A percentile compares a stretch with the other conserved stretches of the same genome.
Evolutionary conservation across 2,888 invertebrate genomes (phyloP).

Genomic region (Malachius bipustulatus): DNA sequence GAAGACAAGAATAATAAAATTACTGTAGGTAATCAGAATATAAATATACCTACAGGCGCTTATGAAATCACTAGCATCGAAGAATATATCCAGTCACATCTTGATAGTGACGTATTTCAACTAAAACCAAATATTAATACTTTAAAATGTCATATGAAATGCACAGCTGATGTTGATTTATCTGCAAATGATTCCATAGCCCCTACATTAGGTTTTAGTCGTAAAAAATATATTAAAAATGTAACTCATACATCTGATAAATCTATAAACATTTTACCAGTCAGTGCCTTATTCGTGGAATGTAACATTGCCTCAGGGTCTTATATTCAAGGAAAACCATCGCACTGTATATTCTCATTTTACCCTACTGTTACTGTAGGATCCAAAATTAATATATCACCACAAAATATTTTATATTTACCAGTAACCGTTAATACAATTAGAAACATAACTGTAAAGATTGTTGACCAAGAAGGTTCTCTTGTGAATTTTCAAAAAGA

Average conservation of each 20-base stretch:
- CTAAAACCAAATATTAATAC: not conserved
- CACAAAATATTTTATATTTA: conserved; percentile 8
- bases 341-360: not conserved
- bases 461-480: conserved; percentile 8
- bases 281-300: not conserved
- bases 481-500: conserved; percentile 8
- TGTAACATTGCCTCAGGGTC: not conserved
- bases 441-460: conserved; percentile 4
- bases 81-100: too few relatives aligned
- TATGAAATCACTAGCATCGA: conserved; percentile 9
- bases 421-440: conserved; percentile 7
- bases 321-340: not conserved
- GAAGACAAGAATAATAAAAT: conserved; percentile 11
- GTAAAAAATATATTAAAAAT: not conserved
- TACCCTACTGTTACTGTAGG: conserved; percentile 2
- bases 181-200: not conserved
- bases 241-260: not conserved
- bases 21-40: not conserved
- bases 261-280: not conserved
- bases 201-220: not conserved
- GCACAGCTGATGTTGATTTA: not conserved
- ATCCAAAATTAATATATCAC: conserved; percentile 8
- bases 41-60: conserved; percentile 6
- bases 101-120: too few relatives aligned
- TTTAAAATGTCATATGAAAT: not conserved